Conservation (phyloP, 2,888 invertebrate species). For the Epirrhoe tristata region DNA sequence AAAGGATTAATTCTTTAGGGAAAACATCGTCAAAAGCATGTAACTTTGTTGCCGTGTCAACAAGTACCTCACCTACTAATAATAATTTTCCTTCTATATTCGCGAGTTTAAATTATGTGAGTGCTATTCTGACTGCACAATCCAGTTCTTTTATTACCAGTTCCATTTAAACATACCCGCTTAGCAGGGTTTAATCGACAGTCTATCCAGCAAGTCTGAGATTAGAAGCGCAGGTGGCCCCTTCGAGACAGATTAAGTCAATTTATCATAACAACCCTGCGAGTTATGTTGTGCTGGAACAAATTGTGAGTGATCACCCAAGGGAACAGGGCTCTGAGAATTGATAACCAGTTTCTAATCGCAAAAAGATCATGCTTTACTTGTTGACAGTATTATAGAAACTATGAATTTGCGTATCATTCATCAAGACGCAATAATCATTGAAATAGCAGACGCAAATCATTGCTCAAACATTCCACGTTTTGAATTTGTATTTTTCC, state of each 20-base stretch:
- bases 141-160: constrained; percentile 4
- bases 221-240: constrained; percentile 51
- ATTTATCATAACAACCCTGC: constrained; percentile 53
- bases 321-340: constrained; percentile 22
- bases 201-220: constrained; percentile 28
- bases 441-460: constrained; percentile 26
- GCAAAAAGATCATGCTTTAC: neutral
- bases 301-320: constrained; percentile 49
- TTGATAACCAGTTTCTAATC: constrained; percentile 13
- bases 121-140: neutral
- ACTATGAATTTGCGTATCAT: constrained; percentile 4
- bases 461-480: constrained; percentile 30
- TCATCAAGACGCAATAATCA: constrained; percentile 13
- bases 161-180: constrained; percentile 1
- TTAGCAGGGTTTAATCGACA: constrained; percentile 8
- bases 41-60: neutral
- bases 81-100: neutral
- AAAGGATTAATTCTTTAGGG: neutral
- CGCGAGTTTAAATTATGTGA: neutral
- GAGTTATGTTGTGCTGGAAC: constrained; percentile 49
- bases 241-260: constrained; percentile 46
- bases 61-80: too few species aligned
- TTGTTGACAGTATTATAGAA: neutral
- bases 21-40: neutral
- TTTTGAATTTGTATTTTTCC: constrained; percentile 32